A percentile compares a stretch with the other conserved stretches of the same genome.
These are phyloP conservation scores for Uropetala carovei DNA, from an alignment of 2,888 invertebrate species.

Conservation along the genomic window DNA sequence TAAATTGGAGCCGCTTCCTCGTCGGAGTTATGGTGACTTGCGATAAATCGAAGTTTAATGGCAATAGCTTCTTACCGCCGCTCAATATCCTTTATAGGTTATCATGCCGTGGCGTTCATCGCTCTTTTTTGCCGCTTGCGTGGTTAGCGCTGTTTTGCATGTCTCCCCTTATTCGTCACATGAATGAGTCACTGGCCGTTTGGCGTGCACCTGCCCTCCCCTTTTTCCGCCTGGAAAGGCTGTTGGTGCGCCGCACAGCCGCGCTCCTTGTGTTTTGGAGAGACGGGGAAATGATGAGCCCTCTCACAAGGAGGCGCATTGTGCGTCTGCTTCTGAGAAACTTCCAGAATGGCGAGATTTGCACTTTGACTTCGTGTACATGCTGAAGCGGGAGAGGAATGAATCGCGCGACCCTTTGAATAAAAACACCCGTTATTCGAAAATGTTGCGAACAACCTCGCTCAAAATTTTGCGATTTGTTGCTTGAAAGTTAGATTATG, in stretches of 20 bases:
- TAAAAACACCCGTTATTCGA: too few species aligned
- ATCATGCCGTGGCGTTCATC: neutral
- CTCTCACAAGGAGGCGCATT: neutral
- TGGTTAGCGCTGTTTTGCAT: conserved; percentile 58
- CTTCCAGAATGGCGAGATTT: too few species aligned
- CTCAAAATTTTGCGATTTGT: too few species aligned
- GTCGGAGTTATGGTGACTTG: neutral
- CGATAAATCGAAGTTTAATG: conserved; percentile 3
- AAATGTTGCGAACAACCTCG: too few species aligned
- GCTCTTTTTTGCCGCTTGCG: conserved; percentile 34
- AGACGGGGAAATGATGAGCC: neutral
- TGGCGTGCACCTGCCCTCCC: conserved; percentile 45
- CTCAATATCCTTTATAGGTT: conserved; percentile 35
- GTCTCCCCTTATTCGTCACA: conserved; percentile 50
- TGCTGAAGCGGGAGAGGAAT: neutral
- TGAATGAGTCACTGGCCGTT: conserved; percentile 48
- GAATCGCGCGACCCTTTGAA: too few species aligned
- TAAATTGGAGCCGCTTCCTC: neutral
- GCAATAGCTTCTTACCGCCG: neutral
- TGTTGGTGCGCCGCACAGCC: neutral
- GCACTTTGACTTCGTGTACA: too few species aligned
- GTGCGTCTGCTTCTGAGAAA: neutral
- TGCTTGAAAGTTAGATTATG: too few species aligned
- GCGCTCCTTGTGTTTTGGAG: neutral
- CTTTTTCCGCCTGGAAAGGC: neutral